Base-by-base conservation (phyloP, 1,140 invertebrate genomes). In the Chironomus striatipennis region DNA sequence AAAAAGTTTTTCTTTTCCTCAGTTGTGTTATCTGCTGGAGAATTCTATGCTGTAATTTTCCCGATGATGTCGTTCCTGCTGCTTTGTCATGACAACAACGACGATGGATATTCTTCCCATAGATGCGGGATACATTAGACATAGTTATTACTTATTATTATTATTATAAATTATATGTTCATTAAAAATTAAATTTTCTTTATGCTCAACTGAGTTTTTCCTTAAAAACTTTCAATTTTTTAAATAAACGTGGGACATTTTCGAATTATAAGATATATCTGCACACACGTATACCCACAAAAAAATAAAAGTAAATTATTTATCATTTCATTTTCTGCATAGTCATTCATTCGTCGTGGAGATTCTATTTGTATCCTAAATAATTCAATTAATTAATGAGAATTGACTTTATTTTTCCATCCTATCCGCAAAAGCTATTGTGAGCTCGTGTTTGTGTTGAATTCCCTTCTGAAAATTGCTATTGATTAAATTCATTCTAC, bases 351-450 rank as follows among this genome's bases (percentile, higher is more conserved):
- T n/a, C 47, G n/a, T 57, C n/a, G 24, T 57, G 12, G n/a, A 57
- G n/a, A n/a, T 57, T 15, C 47, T 57, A n/a, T 15, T 57, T 57
- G 4, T 57, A n/a, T n/a, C n/a, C n/a, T 57, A 57, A 57, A 57
- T 57, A 57, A 57, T 57, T 57, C 47, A 57, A 57, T 57, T 57
- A 57, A 57, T 57, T 57, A 57, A 57, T 57, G 47, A 57, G 47
- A 57, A 57, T 57, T 57, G 47, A 15, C 47, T 57, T 47, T 57
- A 12, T 57, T 34, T 34, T 34, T 34, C 24, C 24, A 5, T 34
- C 24, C 24, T 34, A 34, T 34, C 24, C 24, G 24, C 24, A 34
- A 34, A 34, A 2, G 24, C 47, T 57, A 12, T 57, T 57, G 47
- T 57, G 47, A 15, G 6, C 43, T 47, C 9, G 47, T n/a, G 12